Evolutionary conservation across 30 jellyfish, hydroid and myxozoan genomes (phyloP), one percentile per base, ranked within the genome.

Genomic region (Hydractinia echinata): DNA sequence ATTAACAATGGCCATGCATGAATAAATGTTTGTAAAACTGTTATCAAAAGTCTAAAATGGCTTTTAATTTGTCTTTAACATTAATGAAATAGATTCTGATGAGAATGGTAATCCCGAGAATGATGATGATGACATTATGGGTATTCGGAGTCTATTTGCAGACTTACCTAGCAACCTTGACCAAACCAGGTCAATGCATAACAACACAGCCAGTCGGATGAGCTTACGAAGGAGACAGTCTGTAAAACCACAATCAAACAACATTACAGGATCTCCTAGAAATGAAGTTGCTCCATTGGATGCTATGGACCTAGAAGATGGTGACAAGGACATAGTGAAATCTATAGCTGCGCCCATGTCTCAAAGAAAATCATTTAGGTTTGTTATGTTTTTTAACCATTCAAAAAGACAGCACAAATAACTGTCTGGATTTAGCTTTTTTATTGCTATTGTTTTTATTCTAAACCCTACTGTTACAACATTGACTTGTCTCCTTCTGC

Each of bases 331-430:
- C 18, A 79, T 79, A 55, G 81, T 87, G n/a, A 88, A 79, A 68
- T 5, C 91, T 4, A 55, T 85, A 72, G 88, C 99, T 1, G 92
- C 90, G 11, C 97, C 99, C 4, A 77, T 94, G 86, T 87, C 96
- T 1, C 61, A 83, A 51, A 83, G 93, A 72, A 85, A 82, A 69
- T 79, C 97, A 50, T 79, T 94, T 53, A 88, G 89, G 98, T 92
- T 67, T 48, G 94, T 44, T 16, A 13, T 10, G 30, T 8, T n/a
- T 11, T 7, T 54, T 30, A 30, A 30, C 44, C 44, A 30, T 30
- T 30, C 44, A 30, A 30, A 30, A 30, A 30, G 44, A 30, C 44
- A 30, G 2, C 44, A 30, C 44, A 30, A 30, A 30, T 30, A 30
- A 30, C 44, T 30, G 44, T 30, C 44, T 30, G 44, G 44, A 0